These are phyloP conservation scores for Periparus ater DNA, from an alignment of 2,797 vertebrate genomes.

Conservation along the genomic window DNA sequence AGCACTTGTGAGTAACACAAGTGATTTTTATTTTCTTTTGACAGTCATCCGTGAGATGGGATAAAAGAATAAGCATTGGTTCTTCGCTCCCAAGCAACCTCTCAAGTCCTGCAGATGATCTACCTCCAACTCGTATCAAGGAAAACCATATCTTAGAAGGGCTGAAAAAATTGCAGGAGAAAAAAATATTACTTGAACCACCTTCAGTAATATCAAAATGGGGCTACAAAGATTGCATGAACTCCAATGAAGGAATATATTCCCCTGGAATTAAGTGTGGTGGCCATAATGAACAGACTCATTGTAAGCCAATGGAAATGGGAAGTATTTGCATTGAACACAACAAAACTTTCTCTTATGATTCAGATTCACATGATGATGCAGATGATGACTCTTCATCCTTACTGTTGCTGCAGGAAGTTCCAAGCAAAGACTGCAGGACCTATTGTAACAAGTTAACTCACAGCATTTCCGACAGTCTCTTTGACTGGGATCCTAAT, in stretches of 20 bases:
- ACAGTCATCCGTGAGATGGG: slow-evolving; percentile 86
- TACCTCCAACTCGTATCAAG: slow-evolving; percentile 84
- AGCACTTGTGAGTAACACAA: neutral
- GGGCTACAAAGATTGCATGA: slow-evolving; percentile 93
- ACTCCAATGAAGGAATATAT: slow-evolving; percentile 96
- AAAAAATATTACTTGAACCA: slow-evolving; percentile 79
- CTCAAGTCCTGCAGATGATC: slow-evolving; percentile 83
- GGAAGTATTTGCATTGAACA: slow-evolving; percentile 58
- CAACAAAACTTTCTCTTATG: slow-evolving; percentile 78
- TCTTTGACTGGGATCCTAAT: slow-evolving; percentile 84
- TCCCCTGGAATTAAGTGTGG: slow-evolving; percentile 87
- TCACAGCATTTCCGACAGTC: slow-evolving; percentile 88
- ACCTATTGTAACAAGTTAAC: slow-evolving; percentile 79
- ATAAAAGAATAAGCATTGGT: slow-evolving; percentile 87
- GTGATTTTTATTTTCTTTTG: slow-evolving; percentile 44
- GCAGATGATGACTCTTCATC: slow-evolving; percentile 82
- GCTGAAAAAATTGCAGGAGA: slow-evolving; percentile 87
- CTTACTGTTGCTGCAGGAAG: slow-evolving; percentile 65
- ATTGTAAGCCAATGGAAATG: slow-evolving; percentile 60
- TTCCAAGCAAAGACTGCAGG: slow-evolving; percentile 78
- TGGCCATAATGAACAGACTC: slow-evolving; percentile 73
- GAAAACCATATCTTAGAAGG: slow-evolving; percentile 91
- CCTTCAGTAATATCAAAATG: slow-evolving; percentile 85
- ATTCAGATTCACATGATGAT: slow-evolving; percentile 83
- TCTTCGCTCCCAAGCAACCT: slow-evolving; percentile 87